These are phyloP conservation scores for Pygoscelis adeliae DNA, from an alignment of 2,113 vertebrate species.

Conservation along the genomic window DNA sequence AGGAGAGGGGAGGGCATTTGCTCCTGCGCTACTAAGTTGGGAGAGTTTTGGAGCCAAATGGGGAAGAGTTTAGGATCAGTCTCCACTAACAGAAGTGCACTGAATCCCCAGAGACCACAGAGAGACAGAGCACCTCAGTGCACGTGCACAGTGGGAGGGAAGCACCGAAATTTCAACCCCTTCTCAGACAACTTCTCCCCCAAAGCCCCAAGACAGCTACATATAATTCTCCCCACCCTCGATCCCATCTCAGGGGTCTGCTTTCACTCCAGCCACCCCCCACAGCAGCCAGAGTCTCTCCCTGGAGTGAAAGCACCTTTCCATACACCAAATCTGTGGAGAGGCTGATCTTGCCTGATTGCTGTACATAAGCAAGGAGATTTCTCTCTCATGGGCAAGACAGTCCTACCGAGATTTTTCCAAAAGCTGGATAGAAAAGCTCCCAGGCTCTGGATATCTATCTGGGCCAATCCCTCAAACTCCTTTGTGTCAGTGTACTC, in stretches of 20 bases:
- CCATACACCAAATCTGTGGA: accelerated
- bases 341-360: background rate
- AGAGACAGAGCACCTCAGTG: background rate
- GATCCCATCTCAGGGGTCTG: background rate
- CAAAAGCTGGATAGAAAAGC: background rate
- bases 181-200: background rate
- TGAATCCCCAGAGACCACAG: background rate
- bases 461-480: background rate
- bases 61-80: background rate
- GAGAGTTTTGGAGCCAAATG: background rate
- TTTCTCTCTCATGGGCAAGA: background rate
- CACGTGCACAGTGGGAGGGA: background rate
- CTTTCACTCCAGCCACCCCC: background rate
- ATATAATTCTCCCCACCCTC: background rate
- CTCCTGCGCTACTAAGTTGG: background rate
- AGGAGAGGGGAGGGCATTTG: background rate
- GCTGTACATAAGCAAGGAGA: background rate
- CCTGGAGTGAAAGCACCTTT: background rate
- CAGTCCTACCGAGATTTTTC: accelerated
- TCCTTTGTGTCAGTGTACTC: background rate
- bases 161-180: background rate
- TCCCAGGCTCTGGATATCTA: background rate
- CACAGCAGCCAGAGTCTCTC: background rate
- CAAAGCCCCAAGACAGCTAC: background rate
- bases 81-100: background rate